These are phyloP conservation scores for Hoplias malabaricus DNA, from an alignment of 2,113 vertebrate genomes.

Conservation along the genomic window DNA sequence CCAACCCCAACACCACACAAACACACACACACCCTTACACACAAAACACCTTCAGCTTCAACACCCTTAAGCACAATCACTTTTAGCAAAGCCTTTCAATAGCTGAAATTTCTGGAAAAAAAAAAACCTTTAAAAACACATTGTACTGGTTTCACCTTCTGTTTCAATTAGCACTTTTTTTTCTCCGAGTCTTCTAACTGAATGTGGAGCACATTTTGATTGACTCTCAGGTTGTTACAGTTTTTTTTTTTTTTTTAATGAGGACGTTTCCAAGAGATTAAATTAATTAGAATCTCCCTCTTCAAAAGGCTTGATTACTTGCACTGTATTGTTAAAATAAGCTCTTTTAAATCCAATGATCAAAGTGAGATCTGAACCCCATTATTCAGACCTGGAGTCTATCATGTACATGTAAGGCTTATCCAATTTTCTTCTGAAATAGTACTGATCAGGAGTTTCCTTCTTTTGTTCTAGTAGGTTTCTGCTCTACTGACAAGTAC, in stretches of 20 bases:
- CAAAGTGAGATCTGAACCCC: conserved; percentile 18
- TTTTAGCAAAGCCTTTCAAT: neutral
- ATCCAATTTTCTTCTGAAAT: no score
- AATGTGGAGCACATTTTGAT: neutral
- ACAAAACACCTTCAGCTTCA: neutral
- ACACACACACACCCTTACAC: neutral
- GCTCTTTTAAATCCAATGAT: conserved; percentile 10
- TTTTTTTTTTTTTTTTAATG: no score
- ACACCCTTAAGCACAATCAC: conserved; percentile 1
- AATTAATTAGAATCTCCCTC: neutral
- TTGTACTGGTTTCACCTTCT: no score
- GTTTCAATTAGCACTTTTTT: neutral
- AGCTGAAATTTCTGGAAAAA: neutral
- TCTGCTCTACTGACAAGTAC: no score
- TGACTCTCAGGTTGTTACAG: neutral
- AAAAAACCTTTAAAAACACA: conserved; percentile 43
- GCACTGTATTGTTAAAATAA: conserved; percentile 17
- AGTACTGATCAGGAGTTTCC: no score
- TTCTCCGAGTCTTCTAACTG: neutral
- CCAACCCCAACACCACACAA: neutral
- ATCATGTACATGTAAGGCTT: no score
- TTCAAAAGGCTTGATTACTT: conserved; percentile 2
- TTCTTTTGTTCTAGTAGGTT: no score
- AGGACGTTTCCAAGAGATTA: neutral
- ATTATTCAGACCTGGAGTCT: no score